Evolutionary conservation across 2,797 vertebrate genomes (phyloP).

Genomic region (Cyclura pinguis): DNA sequence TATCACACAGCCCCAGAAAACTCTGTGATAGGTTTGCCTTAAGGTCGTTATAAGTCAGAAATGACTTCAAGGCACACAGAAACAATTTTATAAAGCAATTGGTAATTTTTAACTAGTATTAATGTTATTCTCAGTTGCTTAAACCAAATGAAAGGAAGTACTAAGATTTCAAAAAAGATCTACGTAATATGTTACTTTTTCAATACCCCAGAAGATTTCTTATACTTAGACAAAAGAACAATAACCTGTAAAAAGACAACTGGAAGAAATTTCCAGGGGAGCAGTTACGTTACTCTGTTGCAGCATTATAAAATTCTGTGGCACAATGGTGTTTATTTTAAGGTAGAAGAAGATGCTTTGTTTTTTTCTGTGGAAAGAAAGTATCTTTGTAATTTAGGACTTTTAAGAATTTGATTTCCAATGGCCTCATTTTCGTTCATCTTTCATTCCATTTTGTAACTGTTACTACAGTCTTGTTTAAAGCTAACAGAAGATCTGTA

Average conservation of each 20-base stretch:
- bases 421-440: not conserved
- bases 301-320: not conserved
- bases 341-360: not conserved
- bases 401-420: slow-evolving; percentile 4
- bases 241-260: not conserved
- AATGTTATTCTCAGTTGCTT: not conserved
- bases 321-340: not conserved
- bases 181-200: not conserved
- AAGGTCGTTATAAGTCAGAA: too few relatives aligned
- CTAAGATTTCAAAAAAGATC: slow-evolving; percentile 9
- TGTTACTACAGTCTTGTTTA: not conserved
- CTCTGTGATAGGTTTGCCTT: too few relatives aligned
- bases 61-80: too few relatives aligned
- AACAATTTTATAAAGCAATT: not conserved
- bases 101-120: not conserved
- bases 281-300: not conserved
- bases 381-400: not conserved
- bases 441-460: not conserved
- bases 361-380: slow-evolving; percentile 1
- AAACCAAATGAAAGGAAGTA: not conserved
- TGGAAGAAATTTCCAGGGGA: not conserved
- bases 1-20: too few relatives aligned
- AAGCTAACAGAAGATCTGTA: not conserved
- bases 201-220: slow-evolving; percentile 14
- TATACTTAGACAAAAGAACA: slow-evolving; percentile 12